These are phyloP conservation scores for Enteromius afrohamiltoni DNA, from an alignment of 2,797 vertebrate species.

Conservation along the genomic window DNA sequence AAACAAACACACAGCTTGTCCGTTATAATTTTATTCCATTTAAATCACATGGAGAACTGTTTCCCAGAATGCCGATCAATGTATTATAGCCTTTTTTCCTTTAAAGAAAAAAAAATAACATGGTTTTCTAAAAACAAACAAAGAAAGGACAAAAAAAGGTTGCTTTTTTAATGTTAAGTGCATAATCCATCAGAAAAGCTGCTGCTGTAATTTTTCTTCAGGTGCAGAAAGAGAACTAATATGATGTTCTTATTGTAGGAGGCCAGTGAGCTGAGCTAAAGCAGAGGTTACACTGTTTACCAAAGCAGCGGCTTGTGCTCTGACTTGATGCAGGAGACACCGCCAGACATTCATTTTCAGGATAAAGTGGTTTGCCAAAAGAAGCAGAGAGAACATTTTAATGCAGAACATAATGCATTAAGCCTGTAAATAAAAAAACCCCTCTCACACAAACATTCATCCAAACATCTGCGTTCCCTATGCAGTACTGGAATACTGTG, in stretches of 20 bases:
- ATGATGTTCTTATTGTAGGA: not conserved
- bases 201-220: conserved; percentile 2
- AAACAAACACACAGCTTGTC: conserved; percentile 3
- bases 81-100: not conserved
- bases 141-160: not conserved
- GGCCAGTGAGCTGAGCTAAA: conserved; percentile 26
- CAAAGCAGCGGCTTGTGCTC: not conserved
- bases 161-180: conserved; percentile 16
- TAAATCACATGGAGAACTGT: conserved; percentile 20
- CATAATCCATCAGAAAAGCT: conserved; percentile 23
- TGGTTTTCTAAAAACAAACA: not conserved
- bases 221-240: conserved; percentile 10
- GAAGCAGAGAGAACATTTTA: conserved; percentile 26
- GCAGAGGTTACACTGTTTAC: conserved; percentile 20
- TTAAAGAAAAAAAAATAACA: conserved; percentile 24
- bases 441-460: conserved; percentile 5
- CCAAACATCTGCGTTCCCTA: not conserved
- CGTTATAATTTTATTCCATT: conserved; percentile 21
- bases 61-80: not conserved
- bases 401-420: conserved; percentile 18
- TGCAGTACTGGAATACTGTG: not conserved
- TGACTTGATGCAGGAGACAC: conserved; percentile 5
- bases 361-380: conserved; percentile 29
- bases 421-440: not conserved
- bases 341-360: conserved; percentile 24